Evolutionary conservation across 2,797 vertebrate species (phyloP).

Genomic region (Mus caroli): DNA sequence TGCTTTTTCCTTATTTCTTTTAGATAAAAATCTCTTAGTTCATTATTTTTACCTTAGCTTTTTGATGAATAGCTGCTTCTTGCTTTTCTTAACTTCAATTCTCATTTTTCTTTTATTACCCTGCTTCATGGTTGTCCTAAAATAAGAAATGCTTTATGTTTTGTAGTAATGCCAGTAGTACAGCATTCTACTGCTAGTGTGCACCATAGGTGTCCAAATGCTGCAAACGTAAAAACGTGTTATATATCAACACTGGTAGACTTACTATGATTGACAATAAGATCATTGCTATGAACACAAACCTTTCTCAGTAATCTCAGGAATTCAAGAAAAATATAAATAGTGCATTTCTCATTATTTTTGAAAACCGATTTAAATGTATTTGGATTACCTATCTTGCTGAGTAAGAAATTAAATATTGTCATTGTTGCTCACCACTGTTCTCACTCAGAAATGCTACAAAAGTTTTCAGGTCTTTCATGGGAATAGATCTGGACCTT

Average conservation of each 20-base stretch:
- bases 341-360: background rate
- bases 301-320: background rate
- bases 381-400: background rate
- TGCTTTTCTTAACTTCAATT: slow-evolving; percentile 46
- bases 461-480: background rate
- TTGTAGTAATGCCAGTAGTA: background rate
- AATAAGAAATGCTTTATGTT: background rate
- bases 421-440: background rate
- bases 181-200: background rate
- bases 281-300: background rate
- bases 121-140: background rate
- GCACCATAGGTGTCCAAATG: slow-evolving; percentile 2
- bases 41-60: slow-evolving; percentile 38
- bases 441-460: background rate
- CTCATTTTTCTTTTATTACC: slow-evolving; percentile 20
- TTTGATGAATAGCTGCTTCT: background rate
- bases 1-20: background rate
- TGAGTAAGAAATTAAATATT: background rate
- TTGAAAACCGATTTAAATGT: background rate
- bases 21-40: slow-evolving; percentile 43
- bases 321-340: background rate
- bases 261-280: background rate
- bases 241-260: background rate
- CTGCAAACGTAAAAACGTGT: background rate
- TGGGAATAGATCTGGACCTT: background rate